Conservation (phyloP, 2,113 vertebrate species). For the Lamprotornis superbus region DNA sequence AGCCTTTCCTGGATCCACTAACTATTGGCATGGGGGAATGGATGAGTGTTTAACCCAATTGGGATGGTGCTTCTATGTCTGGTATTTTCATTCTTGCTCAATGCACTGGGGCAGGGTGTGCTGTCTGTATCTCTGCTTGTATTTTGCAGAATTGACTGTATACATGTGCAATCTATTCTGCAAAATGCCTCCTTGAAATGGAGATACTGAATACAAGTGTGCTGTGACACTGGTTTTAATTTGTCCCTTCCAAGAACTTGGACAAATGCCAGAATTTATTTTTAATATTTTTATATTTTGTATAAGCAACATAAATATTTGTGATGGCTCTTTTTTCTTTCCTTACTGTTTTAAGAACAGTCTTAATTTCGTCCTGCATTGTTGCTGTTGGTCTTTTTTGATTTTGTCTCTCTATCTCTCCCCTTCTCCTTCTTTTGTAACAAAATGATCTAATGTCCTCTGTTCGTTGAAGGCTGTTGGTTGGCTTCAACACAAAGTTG, state of each 20-base stretch:
- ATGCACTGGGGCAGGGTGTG: background rate
- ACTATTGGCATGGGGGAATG: background rate
- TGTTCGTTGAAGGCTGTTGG: background rate
- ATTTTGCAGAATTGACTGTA: background rate
- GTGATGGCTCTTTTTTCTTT: constrained; percentile 14
- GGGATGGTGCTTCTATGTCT: background rate
- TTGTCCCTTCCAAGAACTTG: constrained; percentile 5
- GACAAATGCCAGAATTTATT: constrained; percentile 21
- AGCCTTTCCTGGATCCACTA: background rate
- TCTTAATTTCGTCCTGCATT: background rate
- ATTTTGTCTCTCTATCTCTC: background rate
- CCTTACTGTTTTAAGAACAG: constrained; percentile 4
- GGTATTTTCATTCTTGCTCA: background rate
- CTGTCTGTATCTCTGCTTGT: background rate
- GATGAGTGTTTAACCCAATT: background rate
- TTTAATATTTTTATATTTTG: constrained; percentile 32
- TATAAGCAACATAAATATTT: constrained; percentile 32
- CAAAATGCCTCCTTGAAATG: background rate
- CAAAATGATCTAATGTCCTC: background rate
- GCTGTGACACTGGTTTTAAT: background rate
- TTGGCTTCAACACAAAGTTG: background rate
- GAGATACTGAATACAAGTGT: background rate
- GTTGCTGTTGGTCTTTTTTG: background rate
- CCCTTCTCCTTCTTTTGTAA: background rate
- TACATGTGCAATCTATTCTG: background rate